Conservation (phyloP, 2,888 invertebrate genomes). For the Ennomos quercinarius region DNA sequence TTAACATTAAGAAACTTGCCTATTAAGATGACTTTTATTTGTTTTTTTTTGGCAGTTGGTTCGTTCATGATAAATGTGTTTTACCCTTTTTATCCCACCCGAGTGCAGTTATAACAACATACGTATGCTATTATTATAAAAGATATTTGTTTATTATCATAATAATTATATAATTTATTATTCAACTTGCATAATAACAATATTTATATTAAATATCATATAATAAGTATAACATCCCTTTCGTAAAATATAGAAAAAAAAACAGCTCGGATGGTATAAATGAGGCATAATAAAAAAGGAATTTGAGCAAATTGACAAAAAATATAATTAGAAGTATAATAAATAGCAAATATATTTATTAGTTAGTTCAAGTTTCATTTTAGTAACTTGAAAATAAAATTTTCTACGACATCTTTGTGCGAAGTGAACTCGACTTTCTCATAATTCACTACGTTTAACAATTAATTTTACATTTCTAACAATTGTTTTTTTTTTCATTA, state of each 20-base stretch:
- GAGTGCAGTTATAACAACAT: not conserved
- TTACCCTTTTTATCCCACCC: slow-evolving; percentile 5
- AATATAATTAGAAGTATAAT: slow-evolving; percentile 4
- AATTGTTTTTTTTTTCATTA: slow-evolving; percentile 46
- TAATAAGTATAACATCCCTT: not conserved
- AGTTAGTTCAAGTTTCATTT: slow-evolving; percentile 16
- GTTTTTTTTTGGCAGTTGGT: slow-evolving; percentile 63
- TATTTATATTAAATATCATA: too few relatives aligned
- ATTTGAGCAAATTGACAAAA: slow-evolving; percentile 38
- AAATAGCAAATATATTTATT: slow-evolving; percentile 3
- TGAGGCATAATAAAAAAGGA: slow-evolving; percentile 10
- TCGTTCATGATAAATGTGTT: slow-evolving; percentile 33
- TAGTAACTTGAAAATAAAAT: slow-evolving; percentile 30
- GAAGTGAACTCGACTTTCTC: slow-evolving; percentile 73
- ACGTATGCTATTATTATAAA: not conserved
- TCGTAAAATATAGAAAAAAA: not conserved
- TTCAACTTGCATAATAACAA: too few relatives aligned
- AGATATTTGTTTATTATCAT: too few relatives aligned
- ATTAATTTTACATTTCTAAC: slow-evolving; percentile 58
- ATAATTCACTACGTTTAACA: slow-evolving; percentile 69
- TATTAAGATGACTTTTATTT: slow-evolving; percentile 40
- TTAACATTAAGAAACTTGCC: slow-evolving; percentile 33
- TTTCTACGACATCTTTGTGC: slow-evolving; percentile 76
- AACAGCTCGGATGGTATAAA: slow-evolving; percentile 10
- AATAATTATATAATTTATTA: too few relatives aligned